Conservation (phyloP, 2,797 vertebrate genomes). For the Bufotes viridis region DNA sequence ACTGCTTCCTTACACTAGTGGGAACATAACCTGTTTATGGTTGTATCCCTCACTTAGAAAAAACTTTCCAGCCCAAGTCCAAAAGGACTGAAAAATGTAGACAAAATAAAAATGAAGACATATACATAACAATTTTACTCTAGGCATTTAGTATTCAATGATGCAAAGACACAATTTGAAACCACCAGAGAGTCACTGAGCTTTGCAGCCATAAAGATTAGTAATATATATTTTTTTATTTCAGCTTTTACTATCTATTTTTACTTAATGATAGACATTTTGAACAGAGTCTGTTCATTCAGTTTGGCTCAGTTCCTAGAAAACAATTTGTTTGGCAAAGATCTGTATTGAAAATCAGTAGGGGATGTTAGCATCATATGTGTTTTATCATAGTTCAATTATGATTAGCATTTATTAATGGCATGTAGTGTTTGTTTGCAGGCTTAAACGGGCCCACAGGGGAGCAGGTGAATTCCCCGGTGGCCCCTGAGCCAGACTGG, state of each 20-base stretch:
- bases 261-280: slow-evolving; percentile 6
- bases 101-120: no score
- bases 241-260: background rate
- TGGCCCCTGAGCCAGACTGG: no score
- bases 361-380: background rate
- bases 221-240: background rate
- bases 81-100: no score
- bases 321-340: slow-evolving; percentile 22
- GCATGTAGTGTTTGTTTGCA: background rate
- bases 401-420: background rate
- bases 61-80: no score
- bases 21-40: no score
- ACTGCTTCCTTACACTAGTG: no score
- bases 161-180: no score
- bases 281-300: background rate
- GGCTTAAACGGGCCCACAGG: no score
- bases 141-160: no score
- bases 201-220: background rate
- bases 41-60: no score
- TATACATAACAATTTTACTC: no score
- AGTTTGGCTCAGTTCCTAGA: slow-evolving; percentile 21
- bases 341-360: background rate
- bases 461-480: no score
- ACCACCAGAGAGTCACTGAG: background rate
- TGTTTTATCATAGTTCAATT: slow-evolving; percentile 11